Percentiles rank a stretch among this genome's conserved stretches.
Evolutionary conservation across 2,113 vertebrate genomes (phyloP).

Genomic region (Crotalus viridis): DNA sequence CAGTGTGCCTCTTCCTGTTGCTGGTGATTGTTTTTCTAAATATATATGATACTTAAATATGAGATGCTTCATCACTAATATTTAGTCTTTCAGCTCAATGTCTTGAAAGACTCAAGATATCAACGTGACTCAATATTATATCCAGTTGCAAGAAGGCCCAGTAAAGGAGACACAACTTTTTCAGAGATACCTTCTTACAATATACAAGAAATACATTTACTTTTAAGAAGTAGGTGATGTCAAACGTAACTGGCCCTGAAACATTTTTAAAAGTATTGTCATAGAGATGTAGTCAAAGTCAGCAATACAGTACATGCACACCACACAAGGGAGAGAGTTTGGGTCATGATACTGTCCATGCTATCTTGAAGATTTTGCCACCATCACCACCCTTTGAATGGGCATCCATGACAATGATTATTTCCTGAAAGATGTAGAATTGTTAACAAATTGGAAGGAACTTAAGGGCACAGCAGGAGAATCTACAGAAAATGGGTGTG

Average conservation of each 20-base stretch:
- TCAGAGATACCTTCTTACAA: background rate
- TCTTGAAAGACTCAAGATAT: background rate
- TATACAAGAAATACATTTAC: background rate
- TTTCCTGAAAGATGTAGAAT: background rate
- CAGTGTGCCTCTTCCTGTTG: background rate
- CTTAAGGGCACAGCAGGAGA: background rate
- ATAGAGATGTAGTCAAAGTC: background rate
- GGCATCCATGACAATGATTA: background rate
- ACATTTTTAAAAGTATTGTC: background rate
- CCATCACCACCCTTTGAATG: background rate
- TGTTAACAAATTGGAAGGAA: background rate
- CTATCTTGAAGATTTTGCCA: background rate
- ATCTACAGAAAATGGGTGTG: background rate
- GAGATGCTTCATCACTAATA: background rate
- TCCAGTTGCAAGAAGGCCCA: background rate
- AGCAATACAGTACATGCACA: background rate
- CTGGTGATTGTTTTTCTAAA: background rate
- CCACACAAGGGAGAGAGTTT: background rate
- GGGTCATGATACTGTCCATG: background rate
- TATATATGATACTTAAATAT: background rate
- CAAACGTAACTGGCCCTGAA: background rate
- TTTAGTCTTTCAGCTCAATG: background rate
- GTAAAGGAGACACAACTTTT: background rate
- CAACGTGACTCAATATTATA: background rate
- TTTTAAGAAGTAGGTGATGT: background rate